A percentile compares a stretch with the other conserved stretches of the same genome.
phyloP scores from a whole-genome alignment of 1,140 invertebrate genomes.

The Drosophila takahashii region DNA sequence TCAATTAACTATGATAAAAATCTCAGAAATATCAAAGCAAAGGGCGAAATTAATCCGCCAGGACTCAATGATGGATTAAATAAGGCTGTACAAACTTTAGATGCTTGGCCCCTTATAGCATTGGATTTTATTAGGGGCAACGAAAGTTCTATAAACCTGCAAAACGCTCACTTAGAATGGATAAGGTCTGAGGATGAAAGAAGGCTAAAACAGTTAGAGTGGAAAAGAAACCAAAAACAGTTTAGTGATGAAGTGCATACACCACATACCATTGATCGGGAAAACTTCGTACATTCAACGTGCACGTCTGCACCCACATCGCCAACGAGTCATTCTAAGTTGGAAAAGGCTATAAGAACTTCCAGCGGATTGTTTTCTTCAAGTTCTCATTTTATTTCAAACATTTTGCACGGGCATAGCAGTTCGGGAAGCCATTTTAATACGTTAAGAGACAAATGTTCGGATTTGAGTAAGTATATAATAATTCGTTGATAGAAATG shows the following conservation, averaged over 20 bases:
- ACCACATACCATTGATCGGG: not conserved
- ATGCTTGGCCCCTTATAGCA: conserved; percentile 88
- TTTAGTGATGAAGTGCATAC: not conserved
- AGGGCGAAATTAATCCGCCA: conserved; percentile 90
- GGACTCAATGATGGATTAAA: conserved; percentile 89
- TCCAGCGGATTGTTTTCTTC: conserved; percentile 73
- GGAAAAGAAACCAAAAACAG: conserved; percentile 25
- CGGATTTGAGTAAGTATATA: conserved; percentile 51
- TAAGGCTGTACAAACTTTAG: conserved; percentile 91
- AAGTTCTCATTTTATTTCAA: conserved; percentile 88
- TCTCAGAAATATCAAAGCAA: conserved; percentile 92
- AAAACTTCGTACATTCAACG: not conserved
- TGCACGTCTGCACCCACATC: conserved; percentile 61
- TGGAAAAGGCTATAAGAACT: conserved; percentile 31
- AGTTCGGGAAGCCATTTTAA: conserved; percentile 8
- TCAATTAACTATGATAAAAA: conserved; percentile 95
- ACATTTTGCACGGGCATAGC: conserved; percentile 86
- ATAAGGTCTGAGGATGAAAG: conserved; percentile 58
- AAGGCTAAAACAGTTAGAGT: conserved; percentile 54
- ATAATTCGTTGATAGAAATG: not conserved
- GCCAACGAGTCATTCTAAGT: conserved; percentile 47
- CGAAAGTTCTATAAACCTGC: conserved; percentile 45
- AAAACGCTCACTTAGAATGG: conserved; percentile 65
- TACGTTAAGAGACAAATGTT: conserved; percentile 22
- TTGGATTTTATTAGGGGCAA: conserved; percentile 70